Evolutionary conservation across 2,797 vertebrate species (phyloP).

Genomic region (Typhlichthys subterraneus): DNA sequence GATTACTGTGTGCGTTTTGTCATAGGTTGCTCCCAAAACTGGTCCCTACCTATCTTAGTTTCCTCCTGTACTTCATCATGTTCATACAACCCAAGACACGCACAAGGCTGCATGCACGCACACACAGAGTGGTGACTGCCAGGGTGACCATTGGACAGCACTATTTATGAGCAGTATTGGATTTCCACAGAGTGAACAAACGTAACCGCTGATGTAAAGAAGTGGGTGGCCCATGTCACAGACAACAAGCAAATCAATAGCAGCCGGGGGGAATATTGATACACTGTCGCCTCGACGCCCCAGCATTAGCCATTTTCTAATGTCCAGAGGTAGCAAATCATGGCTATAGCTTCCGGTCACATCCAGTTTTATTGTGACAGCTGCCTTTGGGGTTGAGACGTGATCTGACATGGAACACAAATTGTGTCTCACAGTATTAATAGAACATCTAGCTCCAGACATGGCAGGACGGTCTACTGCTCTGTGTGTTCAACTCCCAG

Average conservation of each 20-base stretch:
- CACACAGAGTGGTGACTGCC: slow-evolving; percentile 15
- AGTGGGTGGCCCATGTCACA: slow-evolving; percentile 61
- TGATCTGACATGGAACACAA: background rate
- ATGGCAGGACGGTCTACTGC: too few relatives aligned
- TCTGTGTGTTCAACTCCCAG: too few relatives aligned
- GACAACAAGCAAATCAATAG: slow-evolving; percentile 68
- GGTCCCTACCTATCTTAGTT: too few relatives aligned
- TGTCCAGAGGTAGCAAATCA: slow-evolving; percentile 37
- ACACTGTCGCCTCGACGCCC: slow-evolving; percentile 41
- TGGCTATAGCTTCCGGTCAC: slow-evolving; percentile 20
- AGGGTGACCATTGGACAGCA: slow-evolving; percentile 48
- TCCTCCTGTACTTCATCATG: too few relatives aligned
- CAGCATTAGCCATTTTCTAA: slow-evolving; percentile 46
- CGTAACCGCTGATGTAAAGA: slow-evolving; percentile 54
- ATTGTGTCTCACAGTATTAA: background rate
- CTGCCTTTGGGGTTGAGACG: background rate
- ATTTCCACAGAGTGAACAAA: slow-evolving; percentile 66
- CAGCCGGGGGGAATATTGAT: slow-evolving; percentile 56
- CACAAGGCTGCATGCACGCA: too few relatives aligned
- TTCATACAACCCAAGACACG: too few relatives aligned
- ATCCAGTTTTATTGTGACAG: slow-evolving; percentile 15
- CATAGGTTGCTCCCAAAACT: too few relatives aligned
- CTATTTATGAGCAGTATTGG: slow-evolving; percentile 75
- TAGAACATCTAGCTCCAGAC: too few relatives aligned
- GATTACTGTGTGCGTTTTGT: too few relatives aligned